A percentile compares a stretch with the other conserved stretches of the same genome.
Conservation (phyloP, 2,888 invertebrate species). For the Aricia artaxerxes region DNA sequence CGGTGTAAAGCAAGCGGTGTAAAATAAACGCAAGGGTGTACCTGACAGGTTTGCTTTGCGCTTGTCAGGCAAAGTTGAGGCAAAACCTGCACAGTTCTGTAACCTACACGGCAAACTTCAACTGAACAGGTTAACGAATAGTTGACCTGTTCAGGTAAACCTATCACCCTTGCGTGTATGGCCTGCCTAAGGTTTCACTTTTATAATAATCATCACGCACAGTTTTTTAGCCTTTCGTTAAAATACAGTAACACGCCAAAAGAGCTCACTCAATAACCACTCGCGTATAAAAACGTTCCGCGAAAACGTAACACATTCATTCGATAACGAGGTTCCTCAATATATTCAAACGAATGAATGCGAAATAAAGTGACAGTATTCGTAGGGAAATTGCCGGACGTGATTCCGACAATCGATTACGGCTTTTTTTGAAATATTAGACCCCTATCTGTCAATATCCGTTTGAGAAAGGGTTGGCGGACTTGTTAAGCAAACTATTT, state of each 20-base stretch:
- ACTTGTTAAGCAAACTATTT: conserved; percentile 47
- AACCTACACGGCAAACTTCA: no score
- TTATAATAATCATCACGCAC: neutral
- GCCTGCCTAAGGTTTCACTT: no score
- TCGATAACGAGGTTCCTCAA: neutral
- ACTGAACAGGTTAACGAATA: no score
- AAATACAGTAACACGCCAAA: neutral
- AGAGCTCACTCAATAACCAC: neutral
- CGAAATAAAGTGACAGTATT: conserved; percentile 29
- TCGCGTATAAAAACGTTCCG: neutral
- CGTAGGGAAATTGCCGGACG: conserved; percentile 24
- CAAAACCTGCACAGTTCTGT: no score
- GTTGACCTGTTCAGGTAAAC: no score
- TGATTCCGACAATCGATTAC: conserved; percentile 55
- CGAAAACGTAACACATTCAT: conserved; percentile 7
- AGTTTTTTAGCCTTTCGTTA: neutral
- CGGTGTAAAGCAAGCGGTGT: no score
- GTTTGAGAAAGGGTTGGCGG: conserved; percentile 56
- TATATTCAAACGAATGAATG: conserved; percentile 22
- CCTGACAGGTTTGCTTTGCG: no score
- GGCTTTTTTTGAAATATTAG: conserved; percentile 61
- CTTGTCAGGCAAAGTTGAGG: no score
- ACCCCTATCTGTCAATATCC: conserved; percentile 60
- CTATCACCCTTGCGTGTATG: no score
- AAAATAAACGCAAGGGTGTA: no score